Conservation (phyloP, 2,797 vertebrate genomes). For the Catamblyrhynchus diadema region DNA sequence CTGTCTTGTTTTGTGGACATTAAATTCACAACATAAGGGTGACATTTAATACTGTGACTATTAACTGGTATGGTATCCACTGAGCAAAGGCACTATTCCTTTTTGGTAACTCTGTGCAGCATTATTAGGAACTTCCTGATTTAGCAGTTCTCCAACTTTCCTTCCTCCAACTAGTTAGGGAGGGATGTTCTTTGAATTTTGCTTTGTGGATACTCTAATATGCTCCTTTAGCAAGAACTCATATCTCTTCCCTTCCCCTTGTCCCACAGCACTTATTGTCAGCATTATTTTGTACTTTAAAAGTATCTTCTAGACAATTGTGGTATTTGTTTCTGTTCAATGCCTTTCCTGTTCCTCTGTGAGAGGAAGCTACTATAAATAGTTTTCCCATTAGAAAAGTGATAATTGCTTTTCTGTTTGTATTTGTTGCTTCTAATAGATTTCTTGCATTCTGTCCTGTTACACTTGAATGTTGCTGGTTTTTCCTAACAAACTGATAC, state of each 20-base stretch:
- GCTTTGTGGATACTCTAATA: neutral
- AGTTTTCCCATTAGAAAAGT: neutral
- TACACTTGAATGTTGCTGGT: neutral
- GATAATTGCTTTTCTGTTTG: constrained; percentile 1
- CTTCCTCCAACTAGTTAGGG: neutral
- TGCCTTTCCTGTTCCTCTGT: neutral
- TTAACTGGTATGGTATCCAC: neutral
- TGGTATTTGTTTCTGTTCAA: neutral
- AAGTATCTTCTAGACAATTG: neutral
- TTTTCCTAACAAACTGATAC: neutral
- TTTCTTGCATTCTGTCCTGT: neutral
- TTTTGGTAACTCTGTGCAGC: neutral
- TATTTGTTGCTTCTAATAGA: neutral
- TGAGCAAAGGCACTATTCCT: neutral
- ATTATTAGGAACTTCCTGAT: neutral
- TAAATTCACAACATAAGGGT: neutral
- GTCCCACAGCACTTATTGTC: neutral
- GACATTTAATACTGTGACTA: neutral
- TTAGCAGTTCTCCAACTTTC: neutral
- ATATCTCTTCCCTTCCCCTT: neutral
- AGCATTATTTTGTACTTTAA: neutral
- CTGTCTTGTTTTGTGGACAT: neutral
- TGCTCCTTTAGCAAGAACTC: neutral
- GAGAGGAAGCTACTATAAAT: constrained; percentile 26
- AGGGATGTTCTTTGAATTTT: neutral